Evolutionary conservation across 2,888 invertebrate species (phyloP).

Genomic region (Adelphocoris suturalis): DNA sequence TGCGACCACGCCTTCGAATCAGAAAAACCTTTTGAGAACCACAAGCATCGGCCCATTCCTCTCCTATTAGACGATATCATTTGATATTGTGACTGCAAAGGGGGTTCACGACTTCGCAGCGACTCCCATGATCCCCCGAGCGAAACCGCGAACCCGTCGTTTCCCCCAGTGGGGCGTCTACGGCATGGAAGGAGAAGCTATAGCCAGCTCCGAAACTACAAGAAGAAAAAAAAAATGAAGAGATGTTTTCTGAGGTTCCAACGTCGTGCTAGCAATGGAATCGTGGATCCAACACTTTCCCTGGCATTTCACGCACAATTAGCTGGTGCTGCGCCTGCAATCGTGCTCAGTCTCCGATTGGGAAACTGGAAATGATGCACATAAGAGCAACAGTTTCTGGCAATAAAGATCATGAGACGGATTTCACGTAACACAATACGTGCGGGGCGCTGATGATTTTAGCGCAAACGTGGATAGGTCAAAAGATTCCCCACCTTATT

Average conservation of each 20-base stretch:
- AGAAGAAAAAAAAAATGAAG: slow-evolving; percentile 38
- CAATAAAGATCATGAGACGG: slow-evolving; percentile 47
- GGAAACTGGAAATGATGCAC: slow-evolving; percentile 60
- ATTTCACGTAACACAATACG: slow-evolving; percentile 31
- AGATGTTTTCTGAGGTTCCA: slow-evolving; percentile 15
- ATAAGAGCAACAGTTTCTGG: slow-evolving; percentile 53
- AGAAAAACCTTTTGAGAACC: neutral
- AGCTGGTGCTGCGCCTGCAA: slow-evolving; percentile 48
- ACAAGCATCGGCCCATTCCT: neutral
- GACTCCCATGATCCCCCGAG: slow-evolving; percentile 66
- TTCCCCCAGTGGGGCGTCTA: slow-evolving; percentile 4
- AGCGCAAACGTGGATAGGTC: neutral
- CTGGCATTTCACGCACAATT: slow-evolving; percentile 71
- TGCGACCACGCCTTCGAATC: neutral
- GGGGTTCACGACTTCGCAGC: slow-evolving; percentile 50
- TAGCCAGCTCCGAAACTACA: neutral
- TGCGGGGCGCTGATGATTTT: neutral
- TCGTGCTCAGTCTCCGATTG: slow-evolving; percentile 51
- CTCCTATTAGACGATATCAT: slow-evolving; percentile 65
- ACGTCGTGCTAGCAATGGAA: slow-evolving; percentile 57
- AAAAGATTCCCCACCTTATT: no score
- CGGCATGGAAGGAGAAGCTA: slow-evolving; percentile 36
- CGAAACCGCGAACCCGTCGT: slow-evolving; percentile 59
- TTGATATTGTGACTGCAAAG: slow-evolving; percentile 58
- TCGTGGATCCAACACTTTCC: slow-evolving; percentile 69